Evolutionary conservation across 1,140 invertebrate species (phyloP).

Genomic region (Drosophila tsacasi): DNA sequence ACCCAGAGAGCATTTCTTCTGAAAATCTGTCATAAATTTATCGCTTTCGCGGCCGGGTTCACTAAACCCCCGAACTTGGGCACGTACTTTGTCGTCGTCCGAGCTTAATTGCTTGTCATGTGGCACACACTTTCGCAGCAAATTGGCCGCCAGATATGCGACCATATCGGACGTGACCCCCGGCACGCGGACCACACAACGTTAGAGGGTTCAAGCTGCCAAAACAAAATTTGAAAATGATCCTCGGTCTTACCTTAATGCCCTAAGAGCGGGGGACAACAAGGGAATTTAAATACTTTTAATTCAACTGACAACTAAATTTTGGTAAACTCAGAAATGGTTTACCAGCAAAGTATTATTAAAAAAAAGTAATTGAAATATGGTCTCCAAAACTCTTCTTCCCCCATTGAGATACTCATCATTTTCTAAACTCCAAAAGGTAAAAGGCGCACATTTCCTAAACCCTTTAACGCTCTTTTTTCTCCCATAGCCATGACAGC

Average conservation of each 20-base stretch:
- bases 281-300: not conserved
- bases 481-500: not conserved
- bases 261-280: not conserved
- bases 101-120: conserved; percentile 80
- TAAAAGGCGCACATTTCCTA: conserved; percentile 6
- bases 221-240: conserved; percentile 17
- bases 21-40: conserved; percentile 84
- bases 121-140: conserved; percentile 72
- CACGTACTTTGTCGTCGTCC: conserved; percentile 55
- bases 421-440: not conserved
- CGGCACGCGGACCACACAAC: conserved; percentile 61
- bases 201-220: conserved; percentile 27
- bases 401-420: not conserved
- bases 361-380: not conserved
- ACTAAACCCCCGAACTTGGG: conserved; percentile 57
- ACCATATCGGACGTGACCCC: conserved; percentile 47
- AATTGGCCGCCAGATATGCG: conserved; percentile 71
- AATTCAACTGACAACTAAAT: not conserved
- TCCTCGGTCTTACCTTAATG: not conserved
- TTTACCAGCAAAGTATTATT: not conserved
- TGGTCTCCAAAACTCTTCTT: not conserved
- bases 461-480: conserved; percentile 3
- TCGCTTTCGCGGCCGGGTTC: conserved; percentile 76
- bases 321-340: not conserved
- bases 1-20: conserved; percentile 61